Base-by-base conservation (phyloP, 2,888 invertebrate genomes). In the Cheilosia variabilis region DNA sequence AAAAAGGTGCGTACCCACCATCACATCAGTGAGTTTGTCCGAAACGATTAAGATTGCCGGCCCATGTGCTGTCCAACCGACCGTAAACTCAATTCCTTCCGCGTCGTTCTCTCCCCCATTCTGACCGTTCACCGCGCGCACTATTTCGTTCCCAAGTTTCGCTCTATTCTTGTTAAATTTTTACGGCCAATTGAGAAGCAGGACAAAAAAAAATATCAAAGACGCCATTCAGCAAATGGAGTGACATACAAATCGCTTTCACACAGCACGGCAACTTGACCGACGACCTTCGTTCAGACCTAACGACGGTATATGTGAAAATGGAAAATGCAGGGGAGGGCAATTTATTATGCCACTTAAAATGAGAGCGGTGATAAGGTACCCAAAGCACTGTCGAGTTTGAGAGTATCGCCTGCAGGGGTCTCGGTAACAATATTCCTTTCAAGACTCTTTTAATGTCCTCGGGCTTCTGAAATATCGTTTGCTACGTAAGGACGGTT, bases 181-280 rank as follows among this genome's bases (percentile, higher is more conserved):
- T 75, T 37, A 84, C 84, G 80, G 75, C 71, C 80, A 84, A 80
- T 80, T 80, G 80, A 65, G 79, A 69, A 84, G 57, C 69, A 34
- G 10, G 37, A 10, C 13, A 80, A 60, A 76, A 76, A 80, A 22
- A 22, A 47, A 10, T 3, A 10, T 50, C 63, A 34, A 65, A 69
- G 52, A 58, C 47, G 19, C 75, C 22, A 24, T 76, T 55, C 27
- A n/a, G 24, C 52, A 47, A 31, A 60, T 73, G 78, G 73, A 75
- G 65, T 75, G 80, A 71, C 75, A 79, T 45, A 71, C 69, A 80
- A 79, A 80, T 79, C 71, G 84, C 79, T 79, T 73, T 69, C 72
- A 79, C 79, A 75, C 55, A 69, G 55, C 41, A 10, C 71, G 9
- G 31, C 9, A 65, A 57, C 37, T 66, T 50, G 60, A 17, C 52